phyloP scores from a whole-genome alignment of 2,113 vertebrate genomes.

The Embiotoca jacksoni region DNA sequence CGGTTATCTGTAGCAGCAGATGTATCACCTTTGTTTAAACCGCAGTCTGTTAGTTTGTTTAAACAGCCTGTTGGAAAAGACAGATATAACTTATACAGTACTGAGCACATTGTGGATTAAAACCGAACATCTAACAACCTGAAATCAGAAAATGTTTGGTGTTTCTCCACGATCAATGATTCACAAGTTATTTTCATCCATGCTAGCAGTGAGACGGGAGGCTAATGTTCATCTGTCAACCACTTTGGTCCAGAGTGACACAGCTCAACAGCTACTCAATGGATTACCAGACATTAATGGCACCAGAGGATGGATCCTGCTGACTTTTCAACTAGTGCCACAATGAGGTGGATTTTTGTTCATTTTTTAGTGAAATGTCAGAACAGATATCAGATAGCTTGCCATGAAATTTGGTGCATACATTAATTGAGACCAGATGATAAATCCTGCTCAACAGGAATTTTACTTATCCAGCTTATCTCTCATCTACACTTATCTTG shows the following conservation, averaged over 20 bases:
- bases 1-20: conserved; percentile 27
- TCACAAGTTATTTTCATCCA: too few relatives aligned
- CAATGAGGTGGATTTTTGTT: not conserved
- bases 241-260: not conserved
- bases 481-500: too few relatives aligned
- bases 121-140: too few relatives aligned
- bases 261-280: not conserved
- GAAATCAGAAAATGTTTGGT: too few relatives aligned
- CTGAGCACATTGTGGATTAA: too few relatives aligned
- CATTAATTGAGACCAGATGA: not conserved
- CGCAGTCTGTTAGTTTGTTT: conserved; percentile 16
- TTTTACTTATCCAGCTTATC: too few relatives aligned
- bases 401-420: not conserved
- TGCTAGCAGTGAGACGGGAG: too few relatives aligned
- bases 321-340: not conserved
- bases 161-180: too few relatives aligned
- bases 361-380: not conserved
- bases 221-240: too few relatives aligned
- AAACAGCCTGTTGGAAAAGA: conserved; percentile 21
- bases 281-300: not conserved
- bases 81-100: not conserved
- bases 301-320: not conserved
- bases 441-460: too few relatives aligned
- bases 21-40: conserved; percentile 32
- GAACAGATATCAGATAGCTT: not conserved